Base-by-base conservation (phyloP, 2,113 vertebrate genomes). In the Stegostoma tigrinum region DNA sequence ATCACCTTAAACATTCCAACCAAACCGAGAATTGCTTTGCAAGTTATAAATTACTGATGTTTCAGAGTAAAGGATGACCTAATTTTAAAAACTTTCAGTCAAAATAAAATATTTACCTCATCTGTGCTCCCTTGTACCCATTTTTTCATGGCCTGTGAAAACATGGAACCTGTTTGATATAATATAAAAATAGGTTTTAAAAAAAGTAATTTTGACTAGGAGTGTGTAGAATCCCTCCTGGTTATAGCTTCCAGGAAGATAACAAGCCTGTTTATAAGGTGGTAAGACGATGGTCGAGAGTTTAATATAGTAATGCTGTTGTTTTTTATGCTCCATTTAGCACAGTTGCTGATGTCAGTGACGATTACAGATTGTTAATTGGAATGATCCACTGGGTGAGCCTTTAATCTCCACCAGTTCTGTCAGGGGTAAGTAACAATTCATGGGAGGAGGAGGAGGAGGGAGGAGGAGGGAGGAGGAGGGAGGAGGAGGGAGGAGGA, bases 71-170 rank as follows among this genome's bases (percentile, higher is more conserved):
- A 6, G 42, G 52, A 19, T 24, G 66, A 68, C 24, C 45, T 23
- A 45, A 95, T 72, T 72, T 68, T 68, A 94, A 94, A n/a, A 42
- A 45, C 7, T 64, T 93, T 23, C 48, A 48, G 23, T 23, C 45
- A 48, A 27, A 95, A 30, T 27, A 94, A 38, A 96, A 93, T 2
- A 72, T 95, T 96, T 96, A 99, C 98, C 98, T 98, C 98, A 96
- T 99, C 98, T 42, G 98, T 98, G 96, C 97, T 98, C 96, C 98
- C 98, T 97, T 99, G 98, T 94, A 99, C 98, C 98, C 98, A 98
- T 96, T 98, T 98, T 97, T 98, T 99, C 98, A 98, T 98, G 95
- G 98, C 98, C 98, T 98, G 98, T 97, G 98, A 98, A 97, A 99
- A 98, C 98, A 99, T 98, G 96, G 98, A 98, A 96, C 98, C 98